Conservation (phyloP, 2,888 invertebrate species). For the Chymomyza procnemis region DNA sequence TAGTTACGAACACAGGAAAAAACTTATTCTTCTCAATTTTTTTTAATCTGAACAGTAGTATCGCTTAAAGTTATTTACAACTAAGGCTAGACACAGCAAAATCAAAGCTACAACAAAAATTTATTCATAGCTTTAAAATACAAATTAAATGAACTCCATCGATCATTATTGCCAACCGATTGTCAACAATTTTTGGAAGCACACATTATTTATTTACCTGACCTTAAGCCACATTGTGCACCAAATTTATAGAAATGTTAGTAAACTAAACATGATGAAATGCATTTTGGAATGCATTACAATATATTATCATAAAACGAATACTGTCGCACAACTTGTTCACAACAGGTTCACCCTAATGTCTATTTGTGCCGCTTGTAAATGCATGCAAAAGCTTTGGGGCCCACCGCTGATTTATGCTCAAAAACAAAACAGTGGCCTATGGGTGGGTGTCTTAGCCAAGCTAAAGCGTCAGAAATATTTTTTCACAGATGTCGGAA, state of each 20-base stretch:
- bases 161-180: background rate
- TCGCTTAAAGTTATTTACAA: too few relatives aligned
- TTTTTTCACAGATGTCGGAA: background rate
- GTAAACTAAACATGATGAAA: too few relatives aligned
- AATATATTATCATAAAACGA: too few relatives aligned
- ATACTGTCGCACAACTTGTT: background rate
- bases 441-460: slow-evolving; percentile 11
- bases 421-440: slow-evolving; percentile 2
- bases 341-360: background rate
- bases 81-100: background rate
- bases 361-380: background rate
- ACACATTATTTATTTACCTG: background rate
- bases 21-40: too few relatives aligned
- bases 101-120: background rate
- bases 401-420: slow-evolving; percentile 28
- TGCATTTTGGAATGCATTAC: too few relatives aligned
- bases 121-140: background rate
- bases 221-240: too few relatives aligned
- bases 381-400: background rate
- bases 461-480: slow-evolving; percentile 10
- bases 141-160: background rate
- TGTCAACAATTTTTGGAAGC: background rate
- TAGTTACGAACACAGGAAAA: too few relatives aligned
- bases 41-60: too few relatives aligned
- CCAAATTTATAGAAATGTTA: too few relatives aligned